Evolutionary conservation across 2,888 invertebrate species (phyloP).

Genomic region (Aspidiotus destructor): DNA sequence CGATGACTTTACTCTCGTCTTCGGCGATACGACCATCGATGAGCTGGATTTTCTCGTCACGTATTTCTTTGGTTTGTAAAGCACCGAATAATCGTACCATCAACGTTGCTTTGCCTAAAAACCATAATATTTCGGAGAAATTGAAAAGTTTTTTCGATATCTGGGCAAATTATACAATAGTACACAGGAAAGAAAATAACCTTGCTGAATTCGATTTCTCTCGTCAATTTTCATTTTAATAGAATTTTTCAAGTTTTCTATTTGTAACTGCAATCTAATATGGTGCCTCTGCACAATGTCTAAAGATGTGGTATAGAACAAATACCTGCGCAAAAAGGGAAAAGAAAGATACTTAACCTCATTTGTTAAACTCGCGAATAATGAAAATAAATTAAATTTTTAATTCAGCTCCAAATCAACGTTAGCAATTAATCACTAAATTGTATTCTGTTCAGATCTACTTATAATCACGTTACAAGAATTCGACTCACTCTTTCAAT

Average conservation of each 20-base stretch:
- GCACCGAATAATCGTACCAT: slow-evolving; percentile 65
- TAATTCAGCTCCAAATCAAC: too few relatives aligned
- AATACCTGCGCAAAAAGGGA: slow-evolving; percentile 41
- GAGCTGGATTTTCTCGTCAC: slow-evolving; percentile 57
- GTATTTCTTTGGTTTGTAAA: slow-evolving; percentile 64
- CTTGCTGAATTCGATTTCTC: slow-evolving; percentile 46
- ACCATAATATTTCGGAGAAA: slow-evolving; percentile 6
- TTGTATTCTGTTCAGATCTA: too few relatives aligned
- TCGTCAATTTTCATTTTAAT: slow-evolving; percentile 46
- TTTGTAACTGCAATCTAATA: slow-evolving; percentile 59
- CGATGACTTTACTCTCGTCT: slow-evolving; percentile 42
- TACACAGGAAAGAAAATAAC: slow-evolving; percentile 38
- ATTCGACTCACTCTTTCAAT: slow-evolving; percentile 55
- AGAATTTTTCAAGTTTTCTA: slow-evolving; percentile 61
- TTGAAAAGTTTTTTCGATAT: neutral
- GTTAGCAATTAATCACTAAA: too few relatives aligned
- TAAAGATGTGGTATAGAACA: slow-evolving; percentile 64
- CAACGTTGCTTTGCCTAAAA: slow-evolving; percentile 55
- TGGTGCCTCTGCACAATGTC: slow-evolving; percentile 65
- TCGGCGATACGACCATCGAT: slow-evolving; percentile 58
- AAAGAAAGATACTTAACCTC: too few relatives aligned
- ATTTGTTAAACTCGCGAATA: neutral
- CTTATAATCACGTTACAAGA: neutral
- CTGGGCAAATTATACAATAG: neutral
- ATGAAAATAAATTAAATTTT: too few relatives aligned